These are phyloP conservation scores for Dysmachus trigonus DNA, from an alignment of 2,888 invertebrate genomes.

Conservation along the genomic window DNA sequence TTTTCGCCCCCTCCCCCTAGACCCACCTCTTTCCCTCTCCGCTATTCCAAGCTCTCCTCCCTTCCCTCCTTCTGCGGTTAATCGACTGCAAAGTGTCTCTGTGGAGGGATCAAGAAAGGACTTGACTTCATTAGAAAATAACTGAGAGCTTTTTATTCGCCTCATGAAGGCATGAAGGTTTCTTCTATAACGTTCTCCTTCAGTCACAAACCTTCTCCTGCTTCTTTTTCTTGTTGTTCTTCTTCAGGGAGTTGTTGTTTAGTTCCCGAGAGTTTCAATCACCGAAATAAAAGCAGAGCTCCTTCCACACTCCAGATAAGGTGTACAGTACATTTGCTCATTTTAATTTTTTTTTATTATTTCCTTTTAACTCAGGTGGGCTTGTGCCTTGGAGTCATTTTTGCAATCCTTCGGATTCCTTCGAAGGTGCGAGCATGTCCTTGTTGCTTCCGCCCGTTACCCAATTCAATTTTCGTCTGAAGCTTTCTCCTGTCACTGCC, in stretches of 20 bases:
- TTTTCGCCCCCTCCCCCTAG: background rate
- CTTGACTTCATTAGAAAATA: background rate
- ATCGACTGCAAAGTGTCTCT: background rate
- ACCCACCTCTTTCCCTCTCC: background rate
- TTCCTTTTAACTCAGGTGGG: background rate
- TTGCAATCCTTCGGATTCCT: background rate
- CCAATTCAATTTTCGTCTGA: background rate
- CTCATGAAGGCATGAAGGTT: background rate
- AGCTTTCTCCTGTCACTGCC: conserved; percentile 14
- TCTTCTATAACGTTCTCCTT: background rate
- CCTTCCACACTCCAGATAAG: background rate
- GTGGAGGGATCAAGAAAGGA: background rate
- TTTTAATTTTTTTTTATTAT: background rate
- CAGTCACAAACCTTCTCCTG: background rate
- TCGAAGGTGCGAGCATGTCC: background rate
- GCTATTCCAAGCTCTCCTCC: too few relatives aligned
- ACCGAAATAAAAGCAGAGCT: background rate
- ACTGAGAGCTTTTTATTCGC: background rate
- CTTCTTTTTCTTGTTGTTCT: background rate
- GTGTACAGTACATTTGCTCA: background rate
- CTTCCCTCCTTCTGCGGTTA: background rate
- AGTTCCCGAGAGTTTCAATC: background rate
- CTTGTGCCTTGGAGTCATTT: background rate
- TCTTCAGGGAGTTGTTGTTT: background rate
- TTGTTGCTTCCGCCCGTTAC: background rate